Percentiles rank a stretch among this genome's conserved stretches.
phyloP scores from a whole-genome alignment of 2,113 vertebrate genomes.

The Cricetomys ansorgei region DNA sequence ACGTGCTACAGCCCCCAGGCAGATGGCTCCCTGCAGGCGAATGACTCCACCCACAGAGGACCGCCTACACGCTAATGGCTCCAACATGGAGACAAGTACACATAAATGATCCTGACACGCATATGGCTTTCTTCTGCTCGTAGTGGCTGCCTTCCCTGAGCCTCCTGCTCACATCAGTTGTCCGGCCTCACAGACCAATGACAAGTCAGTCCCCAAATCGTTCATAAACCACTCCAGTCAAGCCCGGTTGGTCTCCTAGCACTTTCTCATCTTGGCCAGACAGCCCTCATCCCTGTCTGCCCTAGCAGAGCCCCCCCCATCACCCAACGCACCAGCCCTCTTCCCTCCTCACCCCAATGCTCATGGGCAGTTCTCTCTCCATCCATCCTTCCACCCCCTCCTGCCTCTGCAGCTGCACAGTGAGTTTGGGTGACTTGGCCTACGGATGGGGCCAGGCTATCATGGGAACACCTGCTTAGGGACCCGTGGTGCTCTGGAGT shows the following conservation, averaged over 20 bases:
- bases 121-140: background rate
- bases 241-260: background rate
- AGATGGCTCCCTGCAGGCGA: background rate
- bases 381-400: accelerated
- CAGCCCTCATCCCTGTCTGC: background rate
- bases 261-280: background rate
- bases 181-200: background rate
- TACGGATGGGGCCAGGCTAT: background rate
- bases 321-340: background rate
- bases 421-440: background rate
- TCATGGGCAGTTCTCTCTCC: too few relatives aligned
- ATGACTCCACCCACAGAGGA: background rate
- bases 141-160: background rate
- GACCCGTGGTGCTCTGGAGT: accelerated
- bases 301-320: too few relatives aligned
- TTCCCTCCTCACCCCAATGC: background rate
- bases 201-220: background rate
- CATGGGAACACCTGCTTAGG: accelerated
- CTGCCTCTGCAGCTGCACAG: background rate
- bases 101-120: background rate
- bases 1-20: background rate
- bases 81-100: background rate
- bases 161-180: too few relatives aligned
- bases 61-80: background rate
- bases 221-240: background rate